phyloP scores from a whole-genome alignment of 1,140 invertebrate species.

The Drosophila sp. region DNA sequence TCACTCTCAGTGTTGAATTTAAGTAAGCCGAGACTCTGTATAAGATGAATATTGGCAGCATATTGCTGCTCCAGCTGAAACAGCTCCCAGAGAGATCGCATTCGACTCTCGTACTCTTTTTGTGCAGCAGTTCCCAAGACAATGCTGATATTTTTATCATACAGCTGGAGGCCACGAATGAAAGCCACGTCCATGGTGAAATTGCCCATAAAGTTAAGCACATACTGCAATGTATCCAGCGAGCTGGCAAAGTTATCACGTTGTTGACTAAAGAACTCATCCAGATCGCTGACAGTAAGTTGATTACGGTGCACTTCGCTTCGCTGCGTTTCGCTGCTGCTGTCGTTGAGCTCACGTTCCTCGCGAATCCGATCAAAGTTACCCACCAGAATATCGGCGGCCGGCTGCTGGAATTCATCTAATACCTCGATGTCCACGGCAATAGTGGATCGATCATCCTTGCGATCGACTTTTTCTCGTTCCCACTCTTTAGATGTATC shows the following conservation, averaged over 20 bases:
- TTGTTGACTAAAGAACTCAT: slow-evolving; percentile 62
- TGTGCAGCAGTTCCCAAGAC: slow-evolving; percentile 57
- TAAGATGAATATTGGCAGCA: slow-evolving; percentile 51
- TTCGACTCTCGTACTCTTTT: slow-evolving; percentile 69
- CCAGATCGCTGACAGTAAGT: slow-evolving; percentile 70
- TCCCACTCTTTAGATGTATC: not conserved
- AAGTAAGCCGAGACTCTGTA: slow-evolving; percentile 50
- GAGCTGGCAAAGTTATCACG: slow-evolving; percentile 52
- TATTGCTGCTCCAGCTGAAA: slow-evolving; percentile 70
- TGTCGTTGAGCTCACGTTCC: slow-evolving; percentile 61
- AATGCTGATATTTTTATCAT: slow-evolving; percentile 57
- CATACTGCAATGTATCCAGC: slow-evolving; percentile 52
- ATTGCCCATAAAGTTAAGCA: slow-evolving; percentile 65
- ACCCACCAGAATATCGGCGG: slow-evolving; percentile 60
- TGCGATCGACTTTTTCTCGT: not conserved
- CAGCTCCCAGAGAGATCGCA: slow-evolving; percentile 72
- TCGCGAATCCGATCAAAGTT: slow-evolving; percentile 73
- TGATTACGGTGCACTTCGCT: slow-evolving; percentile 56
- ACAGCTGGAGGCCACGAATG: slow-evolving; percentile 70
- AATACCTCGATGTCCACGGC: slow-evolving; percentile 77
- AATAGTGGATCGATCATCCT: slow-evolving; percentile 34
- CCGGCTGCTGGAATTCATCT: slow-evolving; percentile 72
- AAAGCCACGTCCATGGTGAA: slow-evolving; percentile 73
- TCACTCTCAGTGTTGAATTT: slow-evolving; percentile 31
- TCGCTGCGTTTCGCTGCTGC: slow-evolving; percentile 35